These are phyloP conservation scores for Chiloscyllium punctatum DNA, from an alignment of 2,797 vertebrate genomes.

Conservation along the genomic window DNA sequence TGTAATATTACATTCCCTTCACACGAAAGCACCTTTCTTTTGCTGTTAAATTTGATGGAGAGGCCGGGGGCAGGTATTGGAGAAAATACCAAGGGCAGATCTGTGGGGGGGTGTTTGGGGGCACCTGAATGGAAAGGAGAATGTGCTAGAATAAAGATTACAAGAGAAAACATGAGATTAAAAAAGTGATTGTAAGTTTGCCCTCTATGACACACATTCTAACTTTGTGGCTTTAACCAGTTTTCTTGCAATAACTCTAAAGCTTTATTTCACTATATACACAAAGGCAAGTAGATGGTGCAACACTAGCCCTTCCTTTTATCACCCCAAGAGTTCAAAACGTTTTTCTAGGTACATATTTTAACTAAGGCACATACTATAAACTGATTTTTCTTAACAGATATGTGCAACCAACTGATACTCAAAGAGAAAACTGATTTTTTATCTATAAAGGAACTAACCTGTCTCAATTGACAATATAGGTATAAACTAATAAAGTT, in stretches of 20 bases:
- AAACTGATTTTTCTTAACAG: conserved; percentile 69
- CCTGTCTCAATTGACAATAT: conserved; percentile 67
- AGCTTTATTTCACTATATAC: neutral
- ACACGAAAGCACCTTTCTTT: conserved; percentile 51
- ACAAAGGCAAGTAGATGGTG: neutral
- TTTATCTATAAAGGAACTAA: conserved; percentile 63
- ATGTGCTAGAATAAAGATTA: neutral
- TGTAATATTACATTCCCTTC: conserved; percentile 17
- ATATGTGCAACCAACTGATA: conserved; percentile 61
- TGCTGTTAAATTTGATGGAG: conserved; percentile 49
- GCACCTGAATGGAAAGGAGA: no score
- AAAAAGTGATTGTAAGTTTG: neutral
- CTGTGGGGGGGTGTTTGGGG: no score
- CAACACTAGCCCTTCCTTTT: neutral
- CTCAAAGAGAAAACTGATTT: conserved; percentile 57
- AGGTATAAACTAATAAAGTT: conserved; percentile 4
- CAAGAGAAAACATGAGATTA: neutral
- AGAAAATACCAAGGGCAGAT: no score
- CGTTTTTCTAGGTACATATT: conserved; percentile 79
- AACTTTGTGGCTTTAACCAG: neutral
- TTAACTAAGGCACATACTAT: conserved; percentile 68
- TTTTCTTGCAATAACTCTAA: neutral
- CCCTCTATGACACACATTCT: no score
- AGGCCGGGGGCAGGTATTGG: no score
- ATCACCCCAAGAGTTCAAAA: conserved; percentile 64